Percentiles rank a stretch among this genome's conserved stretches.
phyloP scores from a whole-genome alignment of 1,140 invertebrate genomes.

The Drosophila seguyi region DNA sequence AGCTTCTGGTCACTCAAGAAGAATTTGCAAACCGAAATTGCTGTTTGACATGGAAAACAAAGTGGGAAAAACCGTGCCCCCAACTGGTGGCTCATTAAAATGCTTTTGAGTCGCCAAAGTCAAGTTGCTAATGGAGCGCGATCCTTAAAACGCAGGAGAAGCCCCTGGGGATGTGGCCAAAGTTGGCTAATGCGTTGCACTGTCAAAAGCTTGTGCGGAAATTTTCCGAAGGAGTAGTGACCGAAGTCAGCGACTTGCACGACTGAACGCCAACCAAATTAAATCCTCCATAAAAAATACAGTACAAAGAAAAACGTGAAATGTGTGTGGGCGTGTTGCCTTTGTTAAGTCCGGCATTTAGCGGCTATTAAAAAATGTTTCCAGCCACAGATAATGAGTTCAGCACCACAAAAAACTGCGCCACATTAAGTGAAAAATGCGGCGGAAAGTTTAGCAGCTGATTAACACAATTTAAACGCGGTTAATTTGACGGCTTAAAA shows the following conservation, averaged over 20 bases:
- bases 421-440: conserved; percentile 18
- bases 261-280: conserved; percentile 64
- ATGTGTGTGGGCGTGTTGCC: conserved; percentile 8
- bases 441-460: conserved; percentile 5
- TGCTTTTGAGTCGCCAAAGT: conserved; percentile 54
- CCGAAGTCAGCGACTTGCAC: conserved; percentile 53
- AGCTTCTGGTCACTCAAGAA: conserved; percentile 35
- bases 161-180: neutral
- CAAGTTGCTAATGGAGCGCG: conserved; percentile 63
- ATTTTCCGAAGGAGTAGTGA: conserved; percentile 46
- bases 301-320: conserved; percentile 3
- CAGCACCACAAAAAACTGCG: conserved; percentile 5
- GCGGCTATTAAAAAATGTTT: conserved; percentile 44
- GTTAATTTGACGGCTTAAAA: conserved; percentile 1
- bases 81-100: conserved; percentile 70
- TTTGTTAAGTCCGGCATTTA: conserved; percentile 35
- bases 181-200: conserved; percentile 63
- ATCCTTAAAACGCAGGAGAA: conserved; percentile 46
- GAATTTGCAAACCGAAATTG: conserved; percentile 66
- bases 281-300: conserved; percentile 56
- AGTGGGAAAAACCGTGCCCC: conserved; percentile 5
- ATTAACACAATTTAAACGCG: conserved; percentile 10
- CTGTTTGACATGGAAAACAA: conserved; percentile 35
- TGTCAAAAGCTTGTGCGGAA: conserved; percentile 56
- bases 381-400: conserved; percentile 42